Evolutionary conservation across 1,140 invertebrate genomes (phyloP).

Genomic region (Cardiocondyla obscurior): DNA sequence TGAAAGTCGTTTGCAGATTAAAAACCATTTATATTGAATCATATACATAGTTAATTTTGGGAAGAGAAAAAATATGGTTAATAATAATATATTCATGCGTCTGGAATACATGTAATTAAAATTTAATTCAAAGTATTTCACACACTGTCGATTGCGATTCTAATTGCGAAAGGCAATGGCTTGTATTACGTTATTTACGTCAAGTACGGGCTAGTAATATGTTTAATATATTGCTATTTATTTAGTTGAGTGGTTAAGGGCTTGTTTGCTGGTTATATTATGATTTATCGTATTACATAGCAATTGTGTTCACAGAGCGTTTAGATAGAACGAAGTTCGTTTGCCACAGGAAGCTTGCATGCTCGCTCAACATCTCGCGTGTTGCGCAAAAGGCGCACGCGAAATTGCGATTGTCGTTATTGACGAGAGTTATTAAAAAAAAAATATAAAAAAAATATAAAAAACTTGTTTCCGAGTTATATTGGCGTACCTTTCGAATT

Average conservation of each 20-base stretch:
- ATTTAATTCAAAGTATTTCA: slow-evolving; percentile 9
- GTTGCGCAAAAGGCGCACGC: slow-evolving; percentile 23
- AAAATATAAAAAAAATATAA: background rate
- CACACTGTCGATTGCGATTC: background rate
- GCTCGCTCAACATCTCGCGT: background rate
- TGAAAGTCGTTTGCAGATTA: background rate
- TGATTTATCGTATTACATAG: slow-evolving; percentile 2
- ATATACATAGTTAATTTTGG: background rate
- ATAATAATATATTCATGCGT: background rate
- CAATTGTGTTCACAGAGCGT: background rate
- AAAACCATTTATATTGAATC: background rate
- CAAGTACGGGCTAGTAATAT: background rate
- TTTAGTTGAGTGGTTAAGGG: background rate
- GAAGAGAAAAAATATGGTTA: background rate
- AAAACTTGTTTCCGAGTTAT: slow-evolving; percentile 8
- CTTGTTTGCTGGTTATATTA: slow-evolving; percentile 11
- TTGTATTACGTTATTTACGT: slow-evolving; percentile 11
- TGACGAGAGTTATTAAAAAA: slow-evolving; percentile 24
- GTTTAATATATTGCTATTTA: slow-evolving; percentile 11
- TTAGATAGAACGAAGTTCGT: background rate
- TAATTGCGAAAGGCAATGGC: slow-evolving; percentile 10
- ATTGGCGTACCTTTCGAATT: slow-evolving; percentile 4
- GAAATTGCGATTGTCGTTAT: slow-evolving; percentile 36
- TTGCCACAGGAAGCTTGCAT: slow-evolving; percentile 17
- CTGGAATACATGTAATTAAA: slow-evolving; percentile 5